A percentile compares a stretch with the other conserved stretches of the same genome.
phyloP scores from a whole-genome alignment of 2,113 vertebrate species.

The Ifrita kowaldi region DNA sequence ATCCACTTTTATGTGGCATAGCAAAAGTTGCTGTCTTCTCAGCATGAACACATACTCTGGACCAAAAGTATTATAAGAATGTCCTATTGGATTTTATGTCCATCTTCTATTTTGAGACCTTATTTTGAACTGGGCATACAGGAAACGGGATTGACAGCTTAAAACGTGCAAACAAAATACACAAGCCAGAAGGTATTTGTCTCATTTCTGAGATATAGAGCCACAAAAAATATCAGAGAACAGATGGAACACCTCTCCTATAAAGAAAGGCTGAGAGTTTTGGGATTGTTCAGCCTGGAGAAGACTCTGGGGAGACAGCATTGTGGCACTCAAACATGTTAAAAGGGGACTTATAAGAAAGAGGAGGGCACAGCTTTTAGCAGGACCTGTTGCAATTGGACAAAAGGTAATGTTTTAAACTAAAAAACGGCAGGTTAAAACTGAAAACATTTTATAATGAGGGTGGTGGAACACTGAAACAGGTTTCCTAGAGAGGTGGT shows the following conservation, averaged over 20 bases:
- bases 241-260: neutral
- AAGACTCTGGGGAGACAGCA: neutral
- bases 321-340: rapidly evolving
- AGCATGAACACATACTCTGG: neutral
- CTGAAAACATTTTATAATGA: neutral
- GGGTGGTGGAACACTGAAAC: neutral
- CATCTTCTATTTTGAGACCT: neutral
- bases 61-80: neutral
- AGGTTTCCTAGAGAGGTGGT: neutral
- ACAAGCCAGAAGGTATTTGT: neutral
- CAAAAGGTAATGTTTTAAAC: neutral
- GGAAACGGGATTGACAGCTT: neutral
- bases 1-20: neutral
- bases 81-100: neutral
- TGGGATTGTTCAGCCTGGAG: neutral
- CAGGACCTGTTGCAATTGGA: rapidly evolving
- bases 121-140: neutral
- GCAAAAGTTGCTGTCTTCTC: neutral
- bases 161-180: neutral
- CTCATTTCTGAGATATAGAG: neutral
- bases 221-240: neutral
- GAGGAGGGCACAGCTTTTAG: neutral
- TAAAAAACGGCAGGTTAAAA: neutral
- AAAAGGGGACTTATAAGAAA: neutral
- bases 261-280: neutral